These are phyloP conservation scores for Enteromius radiatus DNA, from an alignment of 2,797 vertebrate species.

Conservation along the genomic window DNA sequence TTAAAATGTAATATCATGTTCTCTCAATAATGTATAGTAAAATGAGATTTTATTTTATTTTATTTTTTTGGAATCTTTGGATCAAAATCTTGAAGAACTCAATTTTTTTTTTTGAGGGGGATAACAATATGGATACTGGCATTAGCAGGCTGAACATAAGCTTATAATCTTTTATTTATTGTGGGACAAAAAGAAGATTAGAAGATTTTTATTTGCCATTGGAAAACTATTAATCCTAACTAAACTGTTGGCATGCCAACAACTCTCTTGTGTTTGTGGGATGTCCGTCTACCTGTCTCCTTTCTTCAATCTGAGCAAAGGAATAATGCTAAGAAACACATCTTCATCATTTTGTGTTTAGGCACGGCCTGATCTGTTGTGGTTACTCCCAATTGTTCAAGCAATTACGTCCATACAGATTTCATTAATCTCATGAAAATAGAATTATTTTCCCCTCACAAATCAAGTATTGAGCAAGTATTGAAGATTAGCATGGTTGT, in stretches of 20 bases:
- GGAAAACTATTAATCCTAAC: constrained; percentile 78
- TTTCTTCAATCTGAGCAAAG: constrained; percentile 8
- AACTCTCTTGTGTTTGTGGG: constrained; percentile 56
- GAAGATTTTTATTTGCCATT: constrained; percentile 77
- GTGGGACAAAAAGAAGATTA: constrained; percentile 80
- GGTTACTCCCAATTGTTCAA: constrained; percentile 50
- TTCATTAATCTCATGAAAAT: constrained; percentile 35
- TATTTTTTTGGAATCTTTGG: not conserved
- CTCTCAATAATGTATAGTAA: not conserved
- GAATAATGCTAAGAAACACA: constrained; percentile 1
- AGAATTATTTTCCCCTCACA: not conserved
- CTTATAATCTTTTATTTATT: constrained; percentile 81
- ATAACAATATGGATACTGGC: constrained; percentile 69
- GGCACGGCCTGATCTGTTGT: constrained; percentile 27
- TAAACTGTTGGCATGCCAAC: constrained; percentile 72
- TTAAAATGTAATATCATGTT: not conserved
- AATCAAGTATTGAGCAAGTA: constrained; percentile 39
- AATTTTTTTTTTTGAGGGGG: constrained; percentile 19
- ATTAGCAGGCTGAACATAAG: constrained; percentile 66
- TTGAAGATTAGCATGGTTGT: constrained; percentile 45
- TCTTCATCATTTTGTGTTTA: constrained; percentile 34
- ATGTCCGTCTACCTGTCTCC: constrained; percentile 35
- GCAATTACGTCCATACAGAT: constrained; percentile 25
- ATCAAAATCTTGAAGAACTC: not conserved
- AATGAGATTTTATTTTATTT: not conserved